phyloP scores from a whole-genome alignment of 2,888 invertebrate species.

The Torymus texanus region DNA sequence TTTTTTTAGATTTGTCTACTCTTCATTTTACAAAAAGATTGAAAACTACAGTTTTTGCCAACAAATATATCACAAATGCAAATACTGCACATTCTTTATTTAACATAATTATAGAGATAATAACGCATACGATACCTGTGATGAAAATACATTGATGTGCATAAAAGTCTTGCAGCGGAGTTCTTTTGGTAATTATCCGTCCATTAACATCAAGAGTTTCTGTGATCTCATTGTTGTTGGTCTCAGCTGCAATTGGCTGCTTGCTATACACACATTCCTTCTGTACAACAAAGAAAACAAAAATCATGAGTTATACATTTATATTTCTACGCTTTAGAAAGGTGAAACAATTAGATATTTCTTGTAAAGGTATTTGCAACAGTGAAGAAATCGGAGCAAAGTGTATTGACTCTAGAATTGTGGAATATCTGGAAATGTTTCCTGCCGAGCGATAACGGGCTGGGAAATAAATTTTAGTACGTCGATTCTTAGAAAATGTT shows the following conservation, averaged over 20 bases:
- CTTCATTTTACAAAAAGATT: too few species aligned
- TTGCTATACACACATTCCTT: conserved; percentile 26
- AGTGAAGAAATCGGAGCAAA: not conserved
- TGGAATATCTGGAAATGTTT: not conserved
- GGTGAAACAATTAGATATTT: conserved; percentile 2
- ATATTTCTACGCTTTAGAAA: conserved; percentile 7
- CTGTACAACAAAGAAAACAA: conserved; percentile 19
- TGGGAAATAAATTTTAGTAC: too few species aligned
- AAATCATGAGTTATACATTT: conserved; percentile 2
- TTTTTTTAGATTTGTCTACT: too few species aligned
- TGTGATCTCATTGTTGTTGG: conserved; percentile 64
- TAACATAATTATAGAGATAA: not conserved
- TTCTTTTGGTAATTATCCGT: conserved; percentile 61
- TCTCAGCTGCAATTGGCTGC: conserved; percentile 55
- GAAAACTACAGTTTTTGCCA: too few species aligned
- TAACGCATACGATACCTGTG: conserved; percentile 63
- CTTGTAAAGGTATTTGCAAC: too few species aligned
- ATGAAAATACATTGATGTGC: conserved; percentile 68
- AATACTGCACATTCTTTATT: too few species aligned
- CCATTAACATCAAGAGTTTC: conserved; percentile 60
- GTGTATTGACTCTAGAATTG: not conserved
- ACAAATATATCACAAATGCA: too few species aligned
- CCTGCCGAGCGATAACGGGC: too few species aligned
- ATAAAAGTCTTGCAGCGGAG: conserved; percentile 71
- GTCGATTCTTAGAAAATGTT: too few species aligned